A percentile compares a stretch with the other conserved stretches of the same genome.
Evolutionary conservation across 2,113 vertebrate genomes (phyloP).

Genomic region (Nerophis ophidion): DNA sequence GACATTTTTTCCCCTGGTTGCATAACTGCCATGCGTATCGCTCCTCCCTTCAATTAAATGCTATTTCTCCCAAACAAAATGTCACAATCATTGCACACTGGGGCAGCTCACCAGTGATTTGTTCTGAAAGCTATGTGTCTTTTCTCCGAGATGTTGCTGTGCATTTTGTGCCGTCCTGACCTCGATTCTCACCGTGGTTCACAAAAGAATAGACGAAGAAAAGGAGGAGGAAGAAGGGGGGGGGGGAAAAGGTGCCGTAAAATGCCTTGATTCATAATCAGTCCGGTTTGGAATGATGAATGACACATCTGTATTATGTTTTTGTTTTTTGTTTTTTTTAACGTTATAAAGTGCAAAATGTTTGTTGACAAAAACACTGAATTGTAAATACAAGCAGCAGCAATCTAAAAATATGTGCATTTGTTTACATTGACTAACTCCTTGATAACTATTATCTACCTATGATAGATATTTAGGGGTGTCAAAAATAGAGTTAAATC

Average conservation of each 20-base stretch:
- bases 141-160: slow-evolving; percentile 48
- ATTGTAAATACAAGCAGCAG: slow-evolving; percentile 33
- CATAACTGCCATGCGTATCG: slow-evolving; percentile 63
- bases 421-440: too few relatives aligned
- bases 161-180: slow-evolving; percentile 58
- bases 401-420: not conserved
- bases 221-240: not conserved
- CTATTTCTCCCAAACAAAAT: slow-evolving; percentile 73
- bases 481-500: too few relatives aligned
- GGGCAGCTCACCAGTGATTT: slow-evolving; percentile 65
- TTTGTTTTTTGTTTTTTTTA: too few relatives aligned
- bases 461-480: too few relatives aligned
- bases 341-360: too few relatives aligned
- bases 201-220: slow-evolving; percentile 41
- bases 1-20: slow-evolving; percentile 68
- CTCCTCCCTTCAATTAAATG: slow-evolving; percentile 72
- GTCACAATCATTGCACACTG: slow-evolving; percentile 69
- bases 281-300: slow-evolving; percentile 51
- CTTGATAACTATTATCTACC: too few relatives aligned
- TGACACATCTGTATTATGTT: slow-evolving; percentile 42
- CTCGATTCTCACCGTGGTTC: slow-evolving; percentile 63
- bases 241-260: slow-evolving; percentile 58
- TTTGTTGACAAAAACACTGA: slow-evolving; percentile 1
- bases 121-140: slow-evolving; percentile 73
- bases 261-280: slow-evolving; percentile 67